Evolutionary conservation across 2,113 vertebrate genomes (phyloP), one percentile per base, ranked within the genome.

Genomic region (Aptenodytes forsteri): DNA sequence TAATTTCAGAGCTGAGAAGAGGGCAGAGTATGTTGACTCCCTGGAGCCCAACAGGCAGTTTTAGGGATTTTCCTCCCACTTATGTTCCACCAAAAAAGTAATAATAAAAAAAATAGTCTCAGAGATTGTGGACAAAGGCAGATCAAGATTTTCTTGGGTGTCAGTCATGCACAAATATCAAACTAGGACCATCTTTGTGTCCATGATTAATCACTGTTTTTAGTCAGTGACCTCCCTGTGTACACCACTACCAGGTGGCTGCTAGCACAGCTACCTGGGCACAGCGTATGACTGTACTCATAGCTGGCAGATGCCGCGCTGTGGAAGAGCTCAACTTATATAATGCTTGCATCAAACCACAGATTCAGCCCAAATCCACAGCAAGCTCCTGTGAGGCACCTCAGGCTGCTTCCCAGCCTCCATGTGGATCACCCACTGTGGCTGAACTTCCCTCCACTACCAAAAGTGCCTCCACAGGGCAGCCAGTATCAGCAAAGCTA

Each of bases 261-360:
- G 36, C 36, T 36, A 36, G 61, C 30, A 79, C 34, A 88, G 25
- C 25, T 76, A 16, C 11, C 9, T 44, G 34, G 18, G 13, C 58
- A 56, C 40, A 13, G 16, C 1, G 0, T 9, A 3, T 42, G 5
- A 30, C 82, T 42, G 2, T 18, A 26, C 34, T 49, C 34, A 7
- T 5, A 72, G 22, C n/a, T 89, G 49, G 62, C 26, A 83, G 36
- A 52, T 44, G 19, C n/a, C 70, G 9, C 3, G 2, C 34, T 80
- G 3, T 30, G 46, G 30, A 80, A 77, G 16, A 81, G 14, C 23
- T 18, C 22, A 83, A 12, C 4, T 50, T 29, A 40, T 1, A 2
- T 13, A 79, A 58, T 3, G 7, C 18, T 77, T 54, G 20, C 32
- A 17, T 49, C 44, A 80, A 83, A 90, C 7, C 32, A 76, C n/a